These are phyloP conservation scores for Tachysurus vachellii DNA, from an alignment of 2,113 vertebrate genomes.

Conservation along the genomic window DNA sequence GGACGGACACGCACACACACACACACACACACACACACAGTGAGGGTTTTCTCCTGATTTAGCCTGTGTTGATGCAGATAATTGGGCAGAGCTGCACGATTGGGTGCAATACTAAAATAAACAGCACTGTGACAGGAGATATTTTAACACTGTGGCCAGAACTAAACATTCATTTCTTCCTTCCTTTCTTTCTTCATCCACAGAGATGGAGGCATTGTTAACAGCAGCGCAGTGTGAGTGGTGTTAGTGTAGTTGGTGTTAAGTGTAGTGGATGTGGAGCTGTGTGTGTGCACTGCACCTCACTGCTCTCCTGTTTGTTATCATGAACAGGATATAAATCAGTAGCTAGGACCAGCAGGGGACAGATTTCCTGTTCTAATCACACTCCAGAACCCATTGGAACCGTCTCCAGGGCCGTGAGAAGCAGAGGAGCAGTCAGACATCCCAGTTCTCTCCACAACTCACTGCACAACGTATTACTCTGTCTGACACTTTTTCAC, in stretches of 20 bases:
- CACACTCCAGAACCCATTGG: background rate
- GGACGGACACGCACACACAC: background rate
- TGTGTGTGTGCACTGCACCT: background rate
- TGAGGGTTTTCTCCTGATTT: constrained; percentile 3
- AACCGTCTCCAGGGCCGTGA: background rate
- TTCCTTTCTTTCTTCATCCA: background rate
- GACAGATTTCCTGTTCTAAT: background rate
- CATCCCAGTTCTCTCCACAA: too few relatives aligned
- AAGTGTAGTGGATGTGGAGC: background rate
- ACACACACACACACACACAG: background rate
- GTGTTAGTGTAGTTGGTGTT: background rate
- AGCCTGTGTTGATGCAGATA: constrained; percentile 7
- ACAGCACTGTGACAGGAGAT: background rate
- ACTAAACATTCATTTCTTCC: background rate
- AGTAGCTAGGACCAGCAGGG: background rate
- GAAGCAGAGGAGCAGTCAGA: background rate
- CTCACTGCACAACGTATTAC: too few relatives aligned
- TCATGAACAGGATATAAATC: background rate
- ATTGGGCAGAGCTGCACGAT: background rate
- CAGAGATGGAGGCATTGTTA: background rate
- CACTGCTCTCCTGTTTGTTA: background rate
- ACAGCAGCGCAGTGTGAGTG: background rate
- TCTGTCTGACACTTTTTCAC: too few relatives aligned
- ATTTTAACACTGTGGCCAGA: background rate
- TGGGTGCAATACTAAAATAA: background rate